Conservation (phyloP, 2,888 invertebrate genomes). For the Platycnemis pennipes region DNA sequence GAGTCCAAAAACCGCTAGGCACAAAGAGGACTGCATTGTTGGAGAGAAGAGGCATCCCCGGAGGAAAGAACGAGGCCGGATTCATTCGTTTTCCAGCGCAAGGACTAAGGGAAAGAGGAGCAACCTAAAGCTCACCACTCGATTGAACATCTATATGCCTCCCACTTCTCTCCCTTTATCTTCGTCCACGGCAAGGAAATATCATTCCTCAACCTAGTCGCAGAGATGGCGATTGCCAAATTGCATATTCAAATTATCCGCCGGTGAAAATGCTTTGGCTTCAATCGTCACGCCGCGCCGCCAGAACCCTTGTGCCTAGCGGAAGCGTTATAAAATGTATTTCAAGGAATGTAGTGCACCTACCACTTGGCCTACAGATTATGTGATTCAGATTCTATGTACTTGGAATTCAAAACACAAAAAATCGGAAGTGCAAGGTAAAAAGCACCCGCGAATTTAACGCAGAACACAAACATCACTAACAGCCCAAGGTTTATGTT, state of each 20-base stretch:
- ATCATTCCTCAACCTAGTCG: background rate
- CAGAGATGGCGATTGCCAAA: background rate
- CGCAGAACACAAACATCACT: no score
- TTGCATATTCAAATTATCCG: background rate
- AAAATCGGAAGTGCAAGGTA: no score
- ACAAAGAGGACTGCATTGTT: conserved; percentile 12
- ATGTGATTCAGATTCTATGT: no score
- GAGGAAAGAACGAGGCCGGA: background rate
- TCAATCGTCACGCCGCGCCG: no score
- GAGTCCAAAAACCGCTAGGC: background rate
- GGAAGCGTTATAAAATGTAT: background rate
- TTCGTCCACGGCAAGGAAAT: background rate
- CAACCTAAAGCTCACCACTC: background rate
- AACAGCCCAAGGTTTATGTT: no score
- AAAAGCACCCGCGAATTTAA: no score
- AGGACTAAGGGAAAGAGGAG: background rate
- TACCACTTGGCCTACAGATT: no score
- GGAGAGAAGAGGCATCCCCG: background rate
- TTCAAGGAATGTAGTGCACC: background rate
- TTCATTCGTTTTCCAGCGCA: conserved; percentile 14
- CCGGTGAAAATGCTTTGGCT: background rate
- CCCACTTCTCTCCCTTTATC: background rate
- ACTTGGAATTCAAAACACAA: no score
- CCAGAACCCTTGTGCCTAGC: background rate
- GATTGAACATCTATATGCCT: background rate